Conservation (phyloP, 2,888 invertebrate species). For the Xestia ashworthii region DNA sequence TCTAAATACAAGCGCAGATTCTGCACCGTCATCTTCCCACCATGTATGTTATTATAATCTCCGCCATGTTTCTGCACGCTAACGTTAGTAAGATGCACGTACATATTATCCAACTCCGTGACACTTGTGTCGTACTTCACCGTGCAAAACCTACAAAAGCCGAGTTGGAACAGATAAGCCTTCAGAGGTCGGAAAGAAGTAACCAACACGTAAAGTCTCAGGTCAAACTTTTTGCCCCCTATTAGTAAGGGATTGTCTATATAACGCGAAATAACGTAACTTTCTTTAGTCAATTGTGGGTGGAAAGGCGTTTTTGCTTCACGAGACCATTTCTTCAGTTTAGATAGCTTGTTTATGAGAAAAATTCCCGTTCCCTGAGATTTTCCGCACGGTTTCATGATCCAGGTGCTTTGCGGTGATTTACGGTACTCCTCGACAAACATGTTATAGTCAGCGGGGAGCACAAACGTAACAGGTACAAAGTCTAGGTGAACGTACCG, state of each 20-base stretch:
- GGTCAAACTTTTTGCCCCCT: conserved; percentile 98
- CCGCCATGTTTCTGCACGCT: conserved; percentile 99
- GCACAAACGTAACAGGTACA: conserved; percentile 97
- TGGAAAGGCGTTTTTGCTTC: conserved; percentile 96
- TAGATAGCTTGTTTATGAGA: conserved; percentile 98
- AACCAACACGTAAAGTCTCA: conserved; percentile 97
- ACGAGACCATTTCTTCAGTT: conserved; percentile 97
- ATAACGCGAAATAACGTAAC: conserved; percentile 99
- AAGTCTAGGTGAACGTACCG: conserved; percentile 96
- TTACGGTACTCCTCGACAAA: conserved; percentile 99
- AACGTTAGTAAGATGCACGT: conserved; percentile 98
- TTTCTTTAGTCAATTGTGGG: conserved; percentile 95
- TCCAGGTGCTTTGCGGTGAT: conserved; percentile 98
- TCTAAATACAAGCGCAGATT: conserved; percentile 97
- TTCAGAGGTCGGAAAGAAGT: conserved; percentile 98
- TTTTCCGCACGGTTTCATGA: conserved; percentile 99
- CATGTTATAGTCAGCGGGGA: conserved; percentile 99
- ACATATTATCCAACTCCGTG: conserved; percentile 97
- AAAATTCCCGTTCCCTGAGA: conserved; percentile 99
- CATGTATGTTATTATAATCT: conserved; percentile 98
- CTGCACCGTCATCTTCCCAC: conserved; percentile 98
- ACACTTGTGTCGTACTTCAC: conserved; percentile 98
- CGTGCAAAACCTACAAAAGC: conserved; percentile 99
- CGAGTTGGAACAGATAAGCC: conserved; percentile 97
- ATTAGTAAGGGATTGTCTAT: conserved; percentile 98